Evolutionary conservation across 2,888 invertebrate species (phyloP).

Genomic region (Ormyrus pomaceus): DNA sequence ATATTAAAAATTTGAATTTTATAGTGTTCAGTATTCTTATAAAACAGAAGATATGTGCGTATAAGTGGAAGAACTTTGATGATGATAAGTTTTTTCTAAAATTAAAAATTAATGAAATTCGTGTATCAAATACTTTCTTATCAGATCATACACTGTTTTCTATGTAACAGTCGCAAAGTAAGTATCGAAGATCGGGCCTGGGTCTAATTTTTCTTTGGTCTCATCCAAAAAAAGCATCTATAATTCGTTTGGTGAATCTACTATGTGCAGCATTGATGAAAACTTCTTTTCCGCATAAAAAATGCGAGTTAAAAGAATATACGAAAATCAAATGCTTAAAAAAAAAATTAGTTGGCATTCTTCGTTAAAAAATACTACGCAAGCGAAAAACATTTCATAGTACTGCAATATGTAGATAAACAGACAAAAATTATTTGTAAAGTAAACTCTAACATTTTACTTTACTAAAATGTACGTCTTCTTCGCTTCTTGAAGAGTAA

Average conservation of each 20-base stretch:
- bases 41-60: conserved; percentile 51
- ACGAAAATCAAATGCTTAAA: conserved; percentile 19
- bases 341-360: conserved; percentile 31
- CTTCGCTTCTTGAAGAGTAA: conserved; percentile 43
- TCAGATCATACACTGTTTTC: conserved; percentile 10
- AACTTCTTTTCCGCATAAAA: conserved; percentile 38
- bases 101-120: conserved; percentile 33
- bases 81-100: conserved; percentile 39
- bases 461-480: conserved; percentile 35
- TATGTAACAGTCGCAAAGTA: conserved; percentile 43
- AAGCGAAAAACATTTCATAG: conserved; percentile 48
- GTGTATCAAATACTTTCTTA: conserved; percentile 30
- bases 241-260: conserved; percentile 52
- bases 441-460: conserved; percentile 35
- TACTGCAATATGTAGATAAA: conserved; percentile 40
- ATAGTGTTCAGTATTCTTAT: conserved; percentile 18
- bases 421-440: conserved; percentile 42
- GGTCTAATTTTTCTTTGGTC: conserved; percentile 60
- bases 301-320: conserved; percentile 11
- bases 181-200: conserved; percentile 55
- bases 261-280: conserved; percentile 42
- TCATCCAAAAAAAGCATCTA: conserved; percentile 62
- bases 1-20: conserved; percentile 20
- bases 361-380: conserved; percentile 45
- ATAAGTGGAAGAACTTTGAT: conserved; percentile 57